phyloP scores from a whole-genome alignment of 2,888 invertebrate genomes.

The Himalopsyche kuldschensis region DNA sequence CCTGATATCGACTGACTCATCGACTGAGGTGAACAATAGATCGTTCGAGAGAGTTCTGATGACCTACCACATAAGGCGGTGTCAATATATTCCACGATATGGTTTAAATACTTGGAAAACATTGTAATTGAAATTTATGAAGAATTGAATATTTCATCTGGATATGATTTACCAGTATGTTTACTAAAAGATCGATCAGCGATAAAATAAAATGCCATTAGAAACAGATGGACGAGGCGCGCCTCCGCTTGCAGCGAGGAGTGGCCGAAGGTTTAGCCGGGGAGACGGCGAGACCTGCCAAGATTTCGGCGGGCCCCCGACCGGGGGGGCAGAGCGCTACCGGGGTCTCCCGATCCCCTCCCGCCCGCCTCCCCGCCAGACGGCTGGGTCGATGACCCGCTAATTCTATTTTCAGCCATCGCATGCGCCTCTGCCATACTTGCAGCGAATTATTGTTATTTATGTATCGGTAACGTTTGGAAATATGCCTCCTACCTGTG shows the following conservation, averaged over 20 bases:
- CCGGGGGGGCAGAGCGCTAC: slow-evolving; percentile 1
- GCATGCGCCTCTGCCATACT: not conserved
- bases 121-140: no score
- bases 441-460: not conserved
- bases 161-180: not conserved
- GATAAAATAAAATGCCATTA: no score
- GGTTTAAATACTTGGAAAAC: no score
- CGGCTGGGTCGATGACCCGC: slow-evolving; percentile 8
- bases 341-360: slow-evolving; percentile 2
- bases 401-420: not conserved
- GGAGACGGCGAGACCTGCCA: slow-evolving; percentile 9
- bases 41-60: no score
- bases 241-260: not conserved
- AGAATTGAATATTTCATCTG: not conserved
- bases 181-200: not conserved
- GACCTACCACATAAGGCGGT: no score
- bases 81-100: no score
- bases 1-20: no score
- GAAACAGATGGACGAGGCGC: not conserved
- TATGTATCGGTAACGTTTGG: not conserved
- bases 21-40: no score
- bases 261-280: not conserved
- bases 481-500: not conserved
- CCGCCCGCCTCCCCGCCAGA: not conserved
- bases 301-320: not conserved